A percentile compares a stretch with the other conserved stretches of the same genome.
These are phyloP conservation scores for Agrilus biguttatus DNA, from an alignment of 2,888 invertebrate species.

Conservation along the genomic window DNA sequence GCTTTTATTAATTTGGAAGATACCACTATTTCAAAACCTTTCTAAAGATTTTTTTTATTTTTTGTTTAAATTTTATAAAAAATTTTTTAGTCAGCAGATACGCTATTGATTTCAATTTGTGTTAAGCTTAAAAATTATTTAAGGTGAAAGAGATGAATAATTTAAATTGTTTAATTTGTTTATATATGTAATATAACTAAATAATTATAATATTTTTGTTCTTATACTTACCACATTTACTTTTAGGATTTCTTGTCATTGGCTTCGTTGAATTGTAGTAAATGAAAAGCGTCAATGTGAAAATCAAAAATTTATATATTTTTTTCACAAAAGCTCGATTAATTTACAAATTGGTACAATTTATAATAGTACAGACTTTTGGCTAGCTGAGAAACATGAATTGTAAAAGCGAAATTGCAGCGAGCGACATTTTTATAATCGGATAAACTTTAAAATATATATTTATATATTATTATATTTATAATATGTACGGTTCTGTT, in stretches of 20 bases:
- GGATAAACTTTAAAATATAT: too few species aligned
- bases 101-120: too few species aligned
- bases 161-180: too few species aligned
- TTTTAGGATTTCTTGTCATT: conserved; percentile 1
- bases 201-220: not conserved
- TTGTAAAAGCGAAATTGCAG: conserved; percentile 1
- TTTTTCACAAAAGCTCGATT: conserved; percentile 32
- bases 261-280: not conserved
- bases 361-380: conserved; percentile 27
- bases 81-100: too few species aligned
- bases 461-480: not conserved
- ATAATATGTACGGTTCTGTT: not conserved
- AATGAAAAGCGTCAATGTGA: conserved; percentile 7
- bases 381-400: conserved; percentile 28
- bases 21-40: too few species aligned
- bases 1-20: too few species aligned
- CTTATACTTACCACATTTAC: not conserved
- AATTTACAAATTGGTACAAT: conserved; percentile 24
- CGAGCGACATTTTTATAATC: not conserved
- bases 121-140: too few species aligned
- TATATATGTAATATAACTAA: too few species aligned
- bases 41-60: too few species aligned
- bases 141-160: too few species aligned
- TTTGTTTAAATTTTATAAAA: too few species aligned
- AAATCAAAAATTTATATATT: conserved; percentile 31